Conservation (phyloP, 2,113 vertebrate species). For the Fulica atra region DNA sequence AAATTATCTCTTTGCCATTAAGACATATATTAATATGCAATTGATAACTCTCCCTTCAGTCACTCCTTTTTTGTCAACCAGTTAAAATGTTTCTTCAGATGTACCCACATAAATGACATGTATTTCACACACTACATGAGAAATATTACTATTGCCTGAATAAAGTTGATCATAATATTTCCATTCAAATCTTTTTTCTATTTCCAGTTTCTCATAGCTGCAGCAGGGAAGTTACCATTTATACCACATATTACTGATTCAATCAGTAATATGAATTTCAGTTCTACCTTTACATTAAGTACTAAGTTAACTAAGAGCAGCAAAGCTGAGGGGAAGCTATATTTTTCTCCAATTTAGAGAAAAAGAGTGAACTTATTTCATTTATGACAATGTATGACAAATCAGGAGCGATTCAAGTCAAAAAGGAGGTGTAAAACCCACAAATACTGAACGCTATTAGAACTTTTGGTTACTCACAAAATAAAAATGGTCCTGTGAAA, state of each 20-base stretch:
- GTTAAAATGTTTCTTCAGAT: background rate
- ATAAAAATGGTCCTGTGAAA: background rate
- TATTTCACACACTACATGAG: background rate
- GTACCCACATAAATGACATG: background rate
- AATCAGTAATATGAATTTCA: background rate
- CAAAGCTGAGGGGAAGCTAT: background rate
- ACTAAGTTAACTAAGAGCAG: background rate
- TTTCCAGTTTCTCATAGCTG: background rate
- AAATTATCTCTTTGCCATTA: background rate
- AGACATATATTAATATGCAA: background rate
- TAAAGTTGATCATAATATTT: background rate
- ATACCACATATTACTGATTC: background rate
- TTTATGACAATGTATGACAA: background rate
- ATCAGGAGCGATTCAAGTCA: background rate
- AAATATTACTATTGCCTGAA: background rate
- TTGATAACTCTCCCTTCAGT: background rate
- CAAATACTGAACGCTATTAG: background rate
- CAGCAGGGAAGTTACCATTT: background rate
- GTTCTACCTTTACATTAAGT: background rate
- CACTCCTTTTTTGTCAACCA: background rate
- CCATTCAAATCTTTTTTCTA: background rate
- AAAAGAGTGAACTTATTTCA: background rate
- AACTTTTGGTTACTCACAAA: background rate
- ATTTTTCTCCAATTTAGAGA: background rate
- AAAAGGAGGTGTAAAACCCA: background rate